phyloP scores from a whole-genome alignment of 2,797 vertebrate species.

The Discoglossus pictus region DNA sequence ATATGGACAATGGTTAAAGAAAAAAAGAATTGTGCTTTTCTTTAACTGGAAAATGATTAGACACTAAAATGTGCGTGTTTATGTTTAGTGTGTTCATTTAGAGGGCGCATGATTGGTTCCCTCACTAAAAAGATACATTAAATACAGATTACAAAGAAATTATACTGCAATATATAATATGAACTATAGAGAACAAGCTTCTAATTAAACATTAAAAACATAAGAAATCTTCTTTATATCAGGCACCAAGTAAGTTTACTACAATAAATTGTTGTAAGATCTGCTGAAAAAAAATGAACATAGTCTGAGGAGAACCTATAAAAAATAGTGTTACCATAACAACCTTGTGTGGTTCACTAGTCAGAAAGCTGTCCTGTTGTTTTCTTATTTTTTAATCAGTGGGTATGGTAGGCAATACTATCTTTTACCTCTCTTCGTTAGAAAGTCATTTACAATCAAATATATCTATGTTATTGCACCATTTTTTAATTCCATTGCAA shows the following conservation, averaged over 20 bases:
- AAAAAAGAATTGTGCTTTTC: too few relatives aligned
- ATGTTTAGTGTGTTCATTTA: constrained; percentile 12
- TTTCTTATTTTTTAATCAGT: constrained; percentile 18
- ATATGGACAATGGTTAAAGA: too few relatives aligned
- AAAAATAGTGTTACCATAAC: constrained; percentile 18
- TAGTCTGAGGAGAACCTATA: constrained; percentile 4
- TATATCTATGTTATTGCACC: constrained; percentile 3
- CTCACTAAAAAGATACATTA: background rate
- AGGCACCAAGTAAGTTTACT: background rate
- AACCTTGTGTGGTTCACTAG: constrained; percentile 2
- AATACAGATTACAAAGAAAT: constrained; percentile 1
- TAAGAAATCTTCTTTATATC: constrained; percentile 1
- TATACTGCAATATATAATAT: background rate
- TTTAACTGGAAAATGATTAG: too few relatives aligned
- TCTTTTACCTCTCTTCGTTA: too few relatives aligned
- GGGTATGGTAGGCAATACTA: background rate
- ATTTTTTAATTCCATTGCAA: background rate
- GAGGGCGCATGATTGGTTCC: background rate
- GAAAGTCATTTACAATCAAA: background rate
- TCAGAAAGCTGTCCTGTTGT: background rate
- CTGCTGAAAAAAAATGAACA: constrained; percentile 1
- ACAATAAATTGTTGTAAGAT: background rate
- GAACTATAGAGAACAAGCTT: background rate
- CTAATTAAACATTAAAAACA: constrained; percentile 5
- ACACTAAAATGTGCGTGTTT: too few relatives aligned